Conservation (phyloP, 2,888 invertebrate genomes). For the Tholera decimalis region DNA sequence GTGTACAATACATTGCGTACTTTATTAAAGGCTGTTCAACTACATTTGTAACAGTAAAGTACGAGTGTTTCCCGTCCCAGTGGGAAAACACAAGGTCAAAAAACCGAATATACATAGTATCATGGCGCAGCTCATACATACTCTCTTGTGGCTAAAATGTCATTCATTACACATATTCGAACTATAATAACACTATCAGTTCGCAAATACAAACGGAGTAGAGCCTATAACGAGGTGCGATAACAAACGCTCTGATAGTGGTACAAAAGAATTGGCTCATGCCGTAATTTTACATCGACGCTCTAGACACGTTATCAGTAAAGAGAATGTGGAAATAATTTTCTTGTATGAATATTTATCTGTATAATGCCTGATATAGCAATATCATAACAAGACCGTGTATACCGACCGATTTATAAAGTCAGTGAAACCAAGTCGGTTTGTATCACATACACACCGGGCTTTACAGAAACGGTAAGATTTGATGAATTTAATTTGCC, state of each 20-base stretch:
- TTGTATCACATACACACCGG: background rate
- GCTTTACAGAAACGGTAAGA: background rate
- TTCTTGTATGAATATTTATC: conserved; percentile 29
- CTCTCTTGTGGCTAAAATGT: conserved; percentile 39
- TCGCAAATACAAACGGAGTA: conserved; percentile 66
- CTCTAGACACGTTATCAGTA: conserved; percentile 51
- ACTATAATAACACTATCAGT: conserved; percentile 65
- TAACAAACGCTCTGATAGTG: conserved; percentile 69
- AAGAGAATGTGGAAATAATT: conserved; percentile 26
- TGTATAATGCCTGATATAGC: conserved; percentile 3
- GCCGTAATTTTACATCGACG: conserved; percentile 46
- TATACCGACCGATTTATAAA: conserved; percentile 1
- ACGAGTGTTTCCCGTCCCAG: conserved; percentile 59
- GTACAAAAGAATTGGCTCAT: conserved; percentile 70
- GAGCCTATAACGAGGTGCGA: conserved; percentile 63
- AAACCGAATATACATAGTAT: conserved; percentile 57
- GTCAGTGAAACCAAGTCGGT: background rate
- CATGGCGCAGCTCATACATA: conserved; percentile 17
- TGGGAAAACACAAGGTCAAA: conserved; percentile 67
- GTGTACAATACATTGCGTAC: conserved; percentile 37
- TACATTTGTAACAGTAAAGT: conserved; percentile 56
- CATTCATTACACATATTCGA: conserved; percentile 57
- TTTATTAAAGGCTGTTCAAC: conserved; percentile 59
- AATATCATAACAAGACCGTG: background rate
- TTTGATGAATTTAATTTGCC: conserved; percentile 4